phyloP scores from a whole-genome alignment of 37 sponge, comb jelly and placozoan genomes.

The Mnemiopsis leidyi region DNA sequence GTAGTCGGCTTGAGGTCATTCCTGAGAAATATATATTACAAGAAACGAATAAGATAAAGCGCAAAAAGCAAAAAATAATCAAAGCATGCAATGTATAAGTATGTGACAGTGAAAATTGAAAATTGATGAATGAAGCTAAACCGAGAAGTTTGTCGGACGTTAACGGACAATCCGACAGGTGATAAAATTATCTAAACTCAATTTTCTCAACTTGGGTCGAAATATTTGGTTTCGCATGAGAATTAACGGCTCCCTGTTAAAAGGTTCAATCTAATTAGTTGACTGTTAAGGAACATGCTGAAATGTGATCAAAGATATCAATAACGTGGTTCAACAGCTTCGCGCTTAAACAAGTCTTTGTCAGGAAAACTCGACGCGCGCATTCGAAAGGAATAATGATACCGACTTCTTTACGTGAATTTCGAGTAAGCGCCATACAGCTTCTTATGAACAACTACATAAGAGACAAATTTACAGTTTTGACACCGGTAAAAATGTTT shows the following conservation, averaged over 20 bases:
- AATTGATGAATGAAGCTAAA: background rate
- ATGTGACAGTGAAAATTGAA: background rate
- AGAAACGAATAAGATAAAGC: background rate
- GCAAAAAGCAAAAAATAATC: background rate
- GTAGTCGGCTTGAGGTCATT: constrained; percentile 4
- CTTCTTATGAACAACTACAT: background rate
- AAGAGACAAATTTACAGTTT: background rate
- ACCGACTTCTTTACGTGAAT: background rate
- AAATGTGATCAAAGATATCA: background rate
- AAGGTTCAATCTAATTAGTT: background rate
- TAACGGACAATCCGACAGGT: background rate
- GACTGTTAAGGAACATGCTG: background rate
- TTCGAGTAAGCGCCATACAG: background rate
- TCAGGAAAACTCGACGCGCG: background rate
- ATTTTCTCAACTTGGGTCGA: background rate
- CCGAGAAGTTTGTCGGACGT: background rate
- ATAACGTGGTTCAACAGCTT: background rate
- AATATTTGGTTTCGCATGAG: background rate
- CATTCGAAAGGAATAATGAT: background rate
- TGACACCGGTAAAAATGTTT: background rate
- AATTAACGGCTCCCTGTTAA: background rate
- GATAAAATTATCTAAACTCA: background rate
- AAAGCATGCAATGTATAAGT: too few species aligned
- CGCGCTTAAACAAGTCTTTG: background rate
- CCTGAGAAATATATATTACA: background rate